phyloP scores from a whole-genome alignment of 2,797 vertebrate genomes.

The Pteronotus mesoamericanus region DNA sequence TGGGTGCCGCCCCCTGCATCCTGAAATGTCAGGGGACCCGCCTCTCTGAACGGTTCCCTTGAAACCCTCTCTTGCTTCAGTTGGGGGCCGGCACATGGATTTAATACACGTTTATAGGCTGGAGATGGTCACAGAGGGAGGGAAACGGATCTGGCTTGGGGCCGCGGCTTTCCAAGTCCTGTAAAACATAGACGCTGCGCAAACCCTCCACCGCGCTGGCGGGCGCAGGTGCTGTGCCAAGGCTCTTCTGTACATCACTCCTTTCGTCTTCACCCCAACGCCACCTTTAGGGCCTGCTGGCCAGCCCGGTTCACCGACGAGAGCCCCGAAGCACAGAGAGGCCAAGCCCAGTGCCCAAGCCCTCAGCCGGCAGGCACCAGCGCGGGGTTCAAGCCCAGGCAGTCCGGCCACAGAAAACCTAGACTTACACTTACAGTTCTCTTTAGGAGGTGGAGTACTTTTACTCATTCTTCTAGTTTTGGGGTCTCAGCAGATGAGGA shows the following conservation, averaged over 20 bases:
- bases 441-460: not conserved
- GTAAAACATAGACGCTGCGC: fast-evolving
- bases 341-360: not conserved
- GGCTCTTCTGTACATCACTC: fast-evolving
- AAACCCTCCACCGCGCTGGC: fast-evolving
- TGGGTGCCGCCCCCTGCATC: not conserved
- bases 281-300: not conserved
- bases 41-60: not conserved
- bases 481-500: not conserved
- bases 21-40: not conserved
- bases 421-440: not conserved
- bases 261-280: not conserved
- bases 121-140: not conserved
- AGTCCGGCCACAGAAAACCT: not conserved
- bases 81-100: not conserved
- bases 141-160: not conserved
- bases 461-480: not conserved
- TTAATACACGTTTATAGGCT: not conserved
- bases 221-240: fast-evolving
- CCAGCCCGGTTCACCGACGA: not conserved
- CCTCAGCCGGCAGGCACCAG: not conserved
- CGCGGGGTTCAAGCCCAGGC: not conserved
- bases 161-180: not conserved
- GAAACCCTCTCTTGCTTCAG: not conserved
- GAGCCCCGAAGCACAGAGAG: not conserved